Base-by-base conservation (phyloP, 2,888 invertebrate genomes). In the Drosophila paramelanica region DNA sequence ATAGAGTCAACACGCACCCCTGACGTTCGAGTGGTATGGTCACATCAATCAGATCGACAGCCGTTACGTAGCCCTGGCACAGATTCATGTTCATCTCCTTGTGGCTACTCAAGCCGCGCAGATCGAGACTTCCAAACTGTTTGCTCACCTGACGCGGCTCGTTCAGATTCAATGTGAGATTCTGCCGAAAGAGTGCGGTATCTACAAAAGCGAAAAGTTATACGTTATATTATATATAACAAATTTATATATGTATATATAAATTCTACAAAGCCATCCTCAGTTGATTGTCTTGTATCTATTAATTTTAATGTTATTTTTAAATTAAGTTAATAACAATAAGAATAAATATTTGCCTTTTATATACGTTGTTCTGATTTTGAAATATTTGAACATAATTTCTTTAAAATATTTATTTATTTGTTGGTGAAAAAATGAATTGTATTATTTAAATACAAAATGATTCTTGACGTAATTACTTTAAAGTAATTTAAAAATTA, bases 21-120 rank as follows among this genome's bases (percentile, higher is more conserved):
- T 98, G 98, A 92, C 97, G 94, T 91, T 97, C 97, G 77, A 98
- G 94, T 75, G 97, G 96, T 82, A 97, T 94, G 75, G 95, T 94
- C 6, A 96, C 94, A 91, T 98, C 97, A 78, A 98, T 95, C 72
- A 95, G 94, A 91, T 96, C 96, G 70, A 95, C 95, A 53, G 95
- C 94, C 62, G 95, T 95, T 66, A 93, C 87, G 60, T 89, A 90
- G 62, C 90, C 89, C 88, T 92, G 82, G 89, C 94, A 94, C 81
- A 96, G 93, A 93, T 96, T 96, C 89, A 96, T 94, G 88, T 95
- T 96, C 88, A 96, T 93, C 90, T 94, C 94, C 81, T 92, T 91
- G 66, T 87, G 90, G 33, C 91, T 93, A 92, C 81, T 93, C 91
- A 91, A 92, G 5, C 91, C 93, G 31, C 92, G 87, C 91, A 91